Evolutionary conservation across 2,888 invertebrate genomes (phyloP).

Genomic region (Acrobasis suavella): DNA sequence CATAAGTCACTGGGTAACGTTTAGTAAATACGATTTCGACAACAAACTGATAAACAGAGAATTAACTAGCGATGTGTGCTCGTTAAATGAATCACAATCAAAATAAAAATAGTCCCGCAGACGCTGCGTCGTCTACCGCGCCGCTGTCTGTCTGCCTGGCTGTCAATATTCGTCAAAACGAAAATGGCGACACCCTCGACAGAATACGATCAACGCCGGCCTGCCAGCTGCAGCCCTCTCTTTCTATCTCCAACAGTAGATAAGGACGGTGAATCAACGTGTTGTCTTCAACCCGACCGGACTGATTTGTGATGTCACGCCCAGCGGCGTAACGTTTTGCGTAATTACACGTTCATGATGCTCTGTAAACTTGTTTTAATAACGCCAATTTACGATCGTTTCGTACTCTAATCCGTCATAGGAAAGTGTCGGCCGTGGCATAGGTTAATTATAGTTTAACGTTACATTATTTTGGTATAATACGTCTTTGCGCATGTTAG

Average conservation of each 20-base stretch:
- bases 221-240: slow-evolving; percentile 56
- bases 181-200: slow-evolving; percentile 87
- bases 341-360: slow-evolving; percentile 75
- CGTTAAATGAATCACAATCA: slow-evolving; percentile 77
- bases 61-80: slow-evolving; percentile 56
- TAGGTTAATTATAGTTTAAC: slow-evolving; percentile 63
- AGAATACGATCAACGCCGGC: slow-evolving; percentile 78
- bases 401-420: slow-evolving; percentile 64
- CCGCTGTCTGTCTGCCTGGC: slow-evolving; percentile 82
- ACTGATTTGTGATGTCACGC: slow-evolving; percentile 83
- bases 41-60: slow-evolving; percentile 51
- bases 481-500: slow-evolving; percentile 79
- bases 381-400: slow-evolving; percentile 73
- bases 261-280: slow-evolving; percentile 59
- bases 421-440: slow-evolving; percentile 68
- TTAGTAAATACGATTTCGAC: slow-evolving; percentile 58
- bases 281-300: slow-evolving; percentile 74
- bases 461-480: slow-evolving; percentile 57
- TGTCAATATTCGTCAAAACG: slow-evolving; percentile 89
- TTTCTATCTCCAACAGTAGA: slow-evolving; percentile 42
- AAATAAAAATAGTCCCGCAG: slow-evolving; percentile 80
- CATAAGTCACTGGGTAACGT: slow-evolving; percentile 58
- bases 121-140: slow-evolving; percentile 79
- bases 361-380: slow-evolving; percentile 79
- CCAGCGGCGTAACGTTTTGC: slow-evolving; percentile 82